Conservation (phyloP, 2,888 invertebrate genomes). For the Sphaeridia pumilis region DNA sequence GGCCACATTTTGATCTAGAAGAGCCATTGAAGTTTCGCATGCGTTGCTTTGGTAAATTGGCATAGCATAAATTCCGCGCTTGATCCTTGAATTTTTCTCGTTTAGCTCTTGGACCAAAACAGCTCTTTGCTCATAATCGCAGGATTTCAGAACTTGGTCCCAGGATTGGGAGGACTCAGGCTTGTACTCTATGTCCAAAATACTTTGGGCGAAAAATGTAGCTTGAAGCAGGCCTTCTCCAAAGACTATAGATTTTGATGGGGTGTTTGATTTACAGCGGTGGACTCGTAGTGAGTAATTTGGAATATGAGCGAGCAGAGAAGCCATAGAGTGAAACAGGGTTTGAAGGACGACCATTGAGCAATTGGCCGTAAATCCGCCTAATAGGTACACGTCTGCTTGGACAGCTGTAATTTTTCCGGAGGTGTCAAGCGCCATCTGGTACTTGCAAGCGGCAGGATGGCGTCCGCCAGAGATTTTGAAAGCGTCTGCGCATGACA, state of each 20-base stretch:
- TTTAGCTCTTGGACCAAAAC: too few species aligned
- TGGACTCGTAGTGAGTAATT: slow-evolving; percentile 38
- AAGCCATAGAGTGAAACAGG: slow-evolving; percentile 47
- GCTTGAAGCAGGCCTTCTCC: slow-evolving; percentile 84
- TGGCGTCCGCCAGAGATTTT: slow-evolving; percentile 74
- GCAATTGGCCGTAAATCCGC: slow-evolving; percentile 69
- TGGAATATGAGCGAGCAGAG: slow-evolving; percentile 52
- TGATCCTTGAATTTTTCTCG: too few species aligned
- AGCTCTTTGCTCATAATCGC: too few species aligned
- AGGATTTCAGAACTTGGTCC: too few species aligned
- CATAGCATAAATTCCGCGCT: too few species aligned
- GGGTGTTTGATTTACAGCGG: slow-evolving; percentile 74
- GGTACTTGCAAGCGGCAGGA: slow-evolving; percentile 75
- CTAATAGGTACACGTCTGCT: slow-evolving; percentile 65
- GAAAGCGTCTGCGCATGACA: slow-evolving; percentile 94
- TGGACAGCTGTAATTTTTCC: slow-evolving; percentile 64
- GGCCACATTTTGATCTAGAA: slow-evolving; percentile 57
- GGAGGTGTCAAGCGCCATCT: slow-evolving; percentile 61
- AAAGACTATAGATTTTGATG: slow-evolving; percentile 78
- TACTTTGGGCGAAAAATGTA: slow-evolving; percentile 71
- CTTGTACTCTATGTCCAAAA: slow-evolving; percentile 54
- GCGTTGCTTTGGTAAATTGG: too few species aligned
- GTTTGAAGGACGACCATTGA: slow-evolving; percentile 45
- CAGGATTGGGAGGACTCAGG: too few species aligned
- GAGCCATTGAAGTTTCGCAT: too few species aligned